Evolutionary conservation across 2,797 vertebrate genomes (phyloP).

Genomic region (Gobio occitaniae): DNA sequence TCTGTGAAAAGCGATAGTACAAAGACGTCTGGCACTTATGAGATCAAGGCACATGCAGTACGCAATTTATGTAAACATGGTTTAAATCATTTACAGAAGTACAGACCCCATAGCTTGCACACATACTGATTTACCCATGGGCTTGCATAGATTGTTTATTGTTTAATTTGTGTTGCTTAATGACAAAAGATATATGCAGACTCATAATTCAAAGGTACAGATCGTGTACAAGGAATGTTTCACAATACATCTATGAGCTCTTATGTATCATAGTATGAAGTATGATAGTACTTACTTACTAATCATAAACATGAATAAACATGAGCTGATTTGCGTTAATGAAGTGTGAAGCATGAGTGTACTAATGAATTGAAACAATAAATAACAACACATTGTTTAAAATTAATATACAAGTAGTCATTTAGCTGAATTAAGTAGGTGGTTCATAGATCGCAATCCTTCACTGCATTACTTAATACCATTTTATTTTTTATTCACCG

Average conservation of each 20-base stretch:
- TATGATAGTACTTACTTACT: background rate
- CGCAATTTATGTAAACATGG: background rate
- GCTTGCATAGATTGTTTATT: background rate
- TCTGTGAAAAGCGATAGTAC: slow-evolving; percentile 30
- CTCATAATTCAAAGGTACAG: background rate
- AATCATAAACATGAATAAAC: slow-evolving; percentile 37
- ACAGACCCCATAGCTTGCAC: background rate
- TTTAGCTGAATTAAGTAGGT: slow-evolving; percentile 10
- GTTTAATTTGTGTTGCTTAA: background rate
- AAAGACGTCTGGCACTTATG: background rate
- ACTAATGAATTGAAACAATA: background rate
- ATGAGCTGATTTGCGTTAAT: slow-evolving; percentile 31
- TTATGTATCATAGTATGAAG: background rate
- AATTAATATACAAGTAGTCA: slow-evolving; percentile 14
- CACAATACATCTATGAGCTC: background rate
- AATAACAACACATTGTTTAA: slow-evolving; percentile 8
- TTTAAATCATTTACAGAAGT: background rate
- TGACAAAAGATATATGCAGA: background rate
- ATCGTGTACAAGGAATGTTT: background rate
- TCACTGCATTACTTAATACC: slow-evolving; percentile 10
- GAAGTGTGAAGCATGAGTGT: background rate
- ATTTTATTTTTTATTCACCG: background rate
- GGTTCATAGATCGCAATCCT: slow-evolving; percentile 2
- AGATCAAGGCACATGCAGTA: background rate
- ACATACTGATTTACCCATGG: background rate